Evolutionary conservation across 2,797 vertebrate species (phyloP), one percentile per base, ranked within the genome.

Genomic region (Helarctos malayanus): DNA sequence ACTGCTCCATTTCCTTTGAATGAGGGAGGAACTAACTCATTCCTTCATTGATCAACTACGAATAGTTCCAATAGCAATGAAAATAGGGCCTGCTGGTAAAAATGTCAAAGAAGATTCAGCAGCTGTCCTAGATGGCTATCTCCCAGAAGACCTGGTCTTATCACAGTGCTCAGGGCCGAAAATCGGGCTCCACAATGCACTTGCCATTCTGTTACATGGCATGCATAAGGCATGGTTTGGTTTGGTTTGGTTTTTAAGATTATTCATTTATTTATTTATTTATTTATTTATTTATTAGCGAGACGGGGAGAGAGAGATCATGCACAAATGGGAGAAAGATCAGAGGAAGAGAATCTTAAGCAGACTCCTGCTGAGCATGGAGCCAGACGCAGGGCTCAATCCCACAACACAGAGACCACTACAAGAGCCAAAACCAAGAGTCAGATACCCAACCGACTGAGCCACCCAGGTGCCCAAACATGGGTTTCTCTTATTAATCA

Each of bases 401-500:
- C n/a, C n/a, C 18, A 35, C 9, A 65, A 35, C 65, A 32, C 4
- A 3, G 65, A 35, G 65, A 68, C 18, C 4, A 35, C 4, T 3
- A 35, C n/a, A 2, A 7, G n/a, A 35, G 65, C 65, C 65, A 68
- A 68, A 68, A 68, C 65, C 0, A 56, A 56, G 18, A 68, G 16
- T 68, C 65, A 68, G 65, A 35, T 8, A 11, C 19, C 65, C n/a
- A 68, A 68, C 65, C 18, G 4, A 35, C n/a, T 35, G n/a, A 68
- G 7, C 4, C n/a, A 68, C 65, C n/a, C n/a, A 35, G 35, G 18
- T 14, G 7, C 65, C n/a, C 65, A 68, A 68, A 68, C 14, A 83
- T 65, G 47, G 59, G 4, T 27, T 93, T 95, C 91, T 92, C 14
- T 87, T 94, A 91, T 75, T 93, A 87, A 71, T 80, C 93, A 95